Base-by-base conservation (phyloP, 2,888 invertebrate species). In the Boloria selene region DNA sequence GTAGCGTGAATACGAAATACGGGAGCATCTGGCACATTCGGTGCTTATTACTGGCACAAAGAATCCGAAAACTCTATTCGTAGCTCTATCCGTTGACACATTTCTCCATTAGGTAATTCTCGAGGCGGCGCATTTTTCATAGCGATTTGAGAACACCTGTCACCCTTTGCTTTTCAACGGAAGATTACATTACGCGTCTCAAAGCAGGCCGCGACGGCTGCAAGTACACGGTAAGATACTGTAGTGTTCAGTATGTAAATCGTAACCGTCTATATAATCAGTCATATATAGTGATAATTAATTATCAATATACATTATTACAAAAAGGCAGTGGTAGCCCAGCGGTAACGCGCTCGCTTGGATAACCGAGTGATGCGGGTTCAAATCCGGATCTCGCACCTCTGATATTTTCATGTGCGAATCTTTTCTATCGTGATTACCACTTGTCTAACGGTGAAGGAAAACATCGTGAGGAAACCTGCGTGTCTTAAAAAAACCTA, bases 121-220 rank as follows among this genome's bases (percentile, higher is more conserved):
- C 82, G 74, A 78, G 75, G 75, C 75, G 78, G 81, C 85, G 84
- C 85, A 89, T 88, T 89, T 90, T 88, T 88, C 89, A 87, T 84
- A 82, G 83, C 80, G 79, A 86, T 86, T 85, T 81, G 81, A 82
- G 83, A 82, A 80, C 88, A 89, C 88, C 89, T 88, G 90, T 86
- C 89, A 81, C 83, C 76, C 74, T 67, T 75, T 79, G 76, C 82
- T 80, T 83, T 84, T 84, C 82, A 81, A 72, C 73, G 79, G 81
- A 84, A 89, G 88, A 89, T 90, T 88, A 86, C 86, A 84, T 89
- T 88, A 87, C 81, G 82, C 81, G 79, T 80, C 75, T 82, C 80
- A 81, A 83, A 83, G 80, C 78, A 78, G 66, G 22, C 67, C 52
- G 16, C 54, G 65, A 61, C 59, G 66, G 56, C 16, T 61, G 60